Conservation (phyloP, 2,113 vertebrate genomes). For the Oncorhynchus mykiss region DNA sequence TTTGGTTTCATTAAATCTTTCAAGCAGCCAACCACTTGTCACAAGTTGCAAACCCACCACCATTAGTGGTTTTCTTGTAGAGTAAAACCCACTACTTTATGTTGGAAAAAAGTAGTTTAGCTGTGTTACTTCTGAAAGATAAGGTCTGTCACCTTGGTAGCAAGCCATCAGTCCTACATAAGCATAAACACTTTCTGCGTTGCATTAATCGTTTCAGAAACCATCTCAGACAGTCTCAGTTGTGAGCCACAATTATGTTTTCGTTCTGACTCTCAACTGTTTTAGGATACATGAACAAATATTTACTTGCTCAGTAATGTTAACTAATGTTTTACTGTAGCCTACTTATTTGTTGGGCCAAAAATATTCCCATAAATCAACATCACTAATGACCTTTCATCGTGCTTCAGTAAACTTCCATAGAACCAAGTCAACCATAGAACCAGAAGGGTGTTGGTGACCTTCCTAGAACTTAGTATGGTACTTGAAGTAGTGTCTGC, state of each 20-base stretch:
- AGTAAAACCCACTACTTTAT: slow-evolving; percentile 70
- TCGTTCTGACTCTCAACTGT: slow-evolving; percentile 30
- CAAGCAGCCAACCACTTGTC: slow-evolving; percentile 69
- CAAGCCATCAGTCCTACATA: slow-evolving; percentile 57
- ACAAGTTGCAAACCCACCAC: slow-evolving; percentile 67
- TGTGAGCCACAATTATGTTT: slow-evolving; percentile 22
- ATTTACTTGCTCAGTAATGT: slow-evolving; percentile 52
- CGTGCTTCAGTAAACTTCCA: slow-evolving; percentile 29
- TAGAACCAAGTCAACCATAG: slow-evolving; percentile 26
- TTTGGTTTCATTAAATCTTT: slow-evolving; percentile 70
- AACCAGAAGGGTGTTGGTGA: slow-evolving; percentile 39
- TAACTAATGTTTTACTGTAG: slow-evolving; percentile 46
- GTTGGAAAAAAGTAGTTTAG: slow-evolving; percentile 57
- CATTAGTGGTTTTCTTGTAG: slow-evolving; percentile 72
- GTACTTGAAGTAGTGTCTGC: slow-evolving; percentile 36
- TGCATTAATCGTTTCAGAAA: no score
- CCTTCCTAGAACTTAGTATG: slow-evolving; percentile 34
- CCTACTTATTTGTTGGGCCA: slow-evolving; percentile 59
- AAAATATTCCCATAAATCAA: slow-evolving; percentile 48
- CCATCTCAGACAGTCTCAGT: no score
- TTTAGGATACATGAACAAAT: slow-evolving; percentile 55
- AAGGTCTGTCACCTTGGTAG: slow-evolving; percentile 66
- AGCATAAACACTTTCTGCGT: slow-evolving; percentile 53
- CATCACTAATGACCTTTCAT: slow-evolving; percentile 45
- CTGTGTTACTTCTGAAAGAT: slow-evolving; percentile 60